Evolutionary conservation across 2,888 invertebrate genomes (phyloP), one percentile per base, ranked within the genome.

Genomic region (Platerodrilus igneus): DNA sequence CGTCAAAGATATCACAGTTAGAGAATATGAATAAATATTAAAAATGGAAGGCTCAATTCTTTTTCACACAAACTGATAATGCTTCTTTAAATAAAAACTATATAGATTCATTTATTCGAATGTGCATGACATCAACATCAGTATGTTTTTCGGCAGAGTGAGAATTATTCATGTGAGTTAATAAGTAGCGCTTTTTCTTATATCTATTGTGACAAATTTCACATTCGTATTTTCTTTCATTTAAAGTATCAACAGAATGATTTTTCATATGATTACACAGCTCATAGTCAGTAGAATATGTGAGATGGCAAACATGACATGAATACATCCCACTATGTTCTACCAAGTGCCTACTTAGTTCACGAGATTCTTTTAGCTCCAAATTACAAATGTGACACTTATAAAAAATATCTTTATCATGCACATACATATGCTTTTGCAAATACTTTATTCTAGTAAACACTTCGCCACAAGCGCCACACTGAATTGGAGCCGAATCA

Each of bases 351-450:
- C 37, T 50, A 1, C 44, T 46, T 16, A 52, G 35, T n/a, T 47
- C 48, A 2, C 47, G 39, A 16, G 42, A 49, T 25, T 54, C 50
- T 11, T 27, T 37, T 22, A 52, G 52, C 25, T 42, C 31, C 20
- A 48, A 42, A 5, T 30, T 26, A 35, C 54, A 54, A 16, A 50
- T 10, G 25, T 51, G 52, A 35, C 54, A 54, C 21, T 44, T 49
- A 26, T 51, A 54, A 16, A 46, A 29, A 6, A 51, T 44, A 3
- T 28, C 40, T 15, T 40, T 35, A 23, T 51, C 36, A 21, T 52
- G 52, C 9, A 41, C 33, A 13, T 48, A 41, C 25, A 50, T 37
- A 17, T 53, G 53, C 8, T 41, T 41, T 2, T 45, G 42, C 6
- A 51, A 32, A 17, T 37, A 22, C 3, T 41, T 38, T 8, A 45